Base-by-base conservation (phyloP, 2,797 vertebrate species). In the Amazona finschi region DNA sequence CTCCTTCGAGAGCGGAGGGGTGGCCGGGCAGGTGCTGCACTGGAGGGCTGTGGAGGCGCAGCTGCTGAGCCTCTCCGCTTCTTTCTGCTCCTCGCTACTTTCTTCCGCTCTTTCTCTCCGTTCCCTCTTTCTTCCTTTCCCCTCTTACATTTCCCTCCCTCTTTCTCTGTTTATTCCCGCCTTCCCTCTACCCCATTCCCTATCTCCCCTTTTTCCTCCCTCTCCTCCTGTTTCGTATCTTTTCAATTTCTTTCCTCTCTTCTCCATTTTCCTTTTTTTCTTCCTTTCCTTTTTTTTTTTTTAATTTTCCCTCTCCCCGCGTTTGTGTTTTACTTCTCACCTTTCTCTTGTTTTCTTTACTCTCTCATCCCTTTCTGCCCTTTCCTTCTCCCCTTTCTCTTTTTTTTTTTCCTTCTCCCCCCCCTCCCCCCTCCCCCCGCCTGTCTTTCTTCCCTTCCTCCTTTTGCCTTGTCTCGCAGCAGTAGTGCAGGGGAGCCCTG, bases 11-110 rank as follows among this genome's bases (percentile, higher is more conserved):
- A 39, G 47, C 62, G 16, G n/a, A 33, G 16, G 38, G 46, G 2
- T 13, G 60, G n/a, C 39, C 30, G n/a, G 58, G 60, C 87, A 91
- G 90, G 90, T 91, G 77, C 50, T 6, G 36, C 43, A 0, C 44
- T 4, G 39, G 21, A n/a, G 47, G 24, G 39, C 43, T 44, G 44
- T 17, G 28, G 47, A 8, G 21, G 25, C 12, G 8, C 53, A 3
- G 74, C 57, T 39, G 15, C 31, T 28, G 27, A 47, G n/a, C 12
- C 18, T 30, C 24, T 47, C n/a, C 25, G 12, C 20, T 31, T 17
- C 8, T 31, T 17, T 12, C 8, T 4, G 0, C 1, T 16, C 4
- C 6, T 11, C 27, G 6, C 27, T 52, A 4, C 8, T 5, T 8
- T n/a, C 10, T 8, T 11, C 8, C 7, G 15, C 10, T 8, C 36